These are phyloP conservation scores for Aix galericulata DNA, from an alignment of 2,113 vertebrate genomes.

Conservation along the genomic window DNA sequence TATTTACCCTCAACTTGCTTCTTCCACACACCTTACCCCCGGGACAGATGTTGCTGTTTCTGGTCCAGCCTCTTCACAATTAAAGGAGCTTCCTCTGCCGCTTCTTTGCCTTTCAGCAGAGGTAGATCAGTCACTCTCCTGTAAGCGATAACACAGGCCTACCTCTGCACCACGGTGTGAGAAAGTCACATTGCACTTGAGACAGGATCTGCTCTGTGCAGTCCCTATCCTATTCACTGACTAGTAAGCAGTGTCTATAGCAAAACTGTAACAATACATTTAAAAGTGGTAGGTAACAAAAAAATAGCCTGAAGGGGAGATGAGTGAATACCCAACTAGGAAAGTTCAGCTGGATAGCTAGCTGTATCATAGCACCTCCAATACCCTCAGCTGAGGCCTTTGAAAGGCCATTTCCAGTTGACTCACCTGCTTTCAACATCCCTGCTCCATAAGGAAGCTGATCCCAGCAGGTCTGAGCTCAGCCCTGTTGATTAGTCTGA, in stretches of 20 bases:
- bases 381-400: accelerated
- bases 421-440: accelerated
- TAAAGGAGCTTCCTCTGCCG: accelerated
- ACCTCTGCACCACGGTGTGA: accelerated
- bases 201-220: background rate
- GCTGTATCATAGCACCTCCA: background rate
- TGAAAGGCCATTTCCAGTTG: background rate
- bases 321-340: accelerated
- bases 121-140: accelerated
- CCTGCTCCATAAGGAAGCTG: accelerated
- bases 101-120: background rate
- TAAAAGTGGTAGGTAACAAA: no score
- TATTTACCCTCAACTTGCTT: accelerated
- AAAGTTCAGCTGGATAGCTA: accelerated
- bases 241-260: accelerated
- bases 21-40: accelerated
- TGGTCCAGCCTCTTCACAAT: accelerated
- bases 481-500: background rate
- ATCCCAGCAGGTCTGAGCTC: background rate
- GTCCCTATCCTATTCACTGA: accelerated
- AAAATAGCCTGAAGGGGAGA: no score
- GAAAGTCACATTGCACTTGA: accelerated
- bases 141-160: accelerated
- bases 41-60: background rate
- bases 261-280: no score